Evolutionary conservation across 2,113 vertebrate species (phyloP).

Genomic region (Psettodes erumei): DNA sequence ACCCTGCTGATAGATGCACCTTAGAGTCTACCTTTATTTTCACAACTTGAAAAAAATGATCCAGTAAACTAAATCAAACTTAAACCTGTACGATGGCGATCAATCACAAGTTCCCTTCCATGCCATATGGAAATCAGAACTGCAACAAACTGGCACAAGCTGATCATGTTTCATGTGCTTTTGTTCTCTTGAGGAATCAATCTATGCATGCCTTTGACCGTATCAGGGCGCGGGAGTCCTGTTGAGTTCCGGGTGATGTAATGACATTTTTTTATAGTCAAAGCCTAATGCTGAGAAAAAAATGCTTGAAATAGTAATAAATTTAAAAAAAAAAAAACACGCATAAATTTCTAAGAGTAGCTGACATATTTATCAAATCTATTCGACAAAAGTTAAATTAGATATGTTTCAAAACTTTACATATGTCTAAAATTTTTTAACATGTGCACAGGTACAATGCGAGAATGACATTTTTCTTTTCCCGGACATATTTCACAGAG

Average conservation of each 20-base stretch:
- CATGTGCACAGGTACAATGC: not conserved
- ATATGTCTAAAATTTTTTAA: not conserved
- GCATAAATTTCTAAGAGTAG: constrained; percentile 18
- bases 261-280: constrained; percentile 17
- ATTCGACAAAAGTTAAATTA: constrained; percentile 9
- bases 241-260: constrained; percentile 25
- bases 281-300: constrained; percentile 8
- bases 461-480: not conserved
- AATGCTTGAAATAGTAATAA: constrained; percentile 15
- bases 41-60: not conserved
- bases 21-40: constrained; percentile 32
- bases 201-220: constrained; percentile 75
- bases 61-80: constrained; percentile 2
- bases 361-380: constrained; percentile 10
- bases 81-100: constrained; percentile 5
- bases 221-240: constrained; percentile 49
- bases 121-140: constrained; percentile 8
- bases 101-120: constrained; percentile 8
- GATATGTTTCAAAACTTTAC: not conserved
- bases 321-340: constrained; percentile 7
- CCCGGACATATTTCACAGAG: not conserved
- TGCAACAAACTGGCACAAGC: constrained; percentile 26
- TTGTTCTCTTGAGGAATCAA: constrained; percentile 51
- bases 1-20: constrained; percentile 24
- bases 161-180: constrained; percentile 20